Percentiles rank a stretch among this genome's conserved stretches.
Conservation (phyloP, 2,888 invertebrate genomes). For the Acanthacorydalis orientalis region DNA sequence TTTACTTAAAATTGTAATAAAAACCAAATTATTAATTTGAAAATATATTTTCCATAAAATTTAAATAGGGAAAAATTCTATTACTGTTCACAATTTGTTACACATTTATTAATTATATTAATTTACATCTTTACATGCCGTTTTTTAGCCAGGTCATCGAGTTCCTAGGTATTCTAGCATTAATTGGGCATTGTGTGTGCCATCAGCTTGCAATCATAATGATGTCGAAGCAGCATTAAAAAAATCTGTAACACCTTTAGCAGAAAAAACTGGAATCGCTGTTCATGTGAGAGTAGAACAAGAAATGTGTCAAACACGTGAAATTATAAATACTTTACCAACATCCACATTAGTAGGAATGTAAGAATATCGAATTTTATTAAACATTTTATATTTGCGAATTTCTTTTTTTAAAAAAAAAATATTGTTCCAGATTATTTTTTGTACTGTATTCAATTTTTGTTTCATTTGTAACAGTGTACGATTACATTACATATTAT, state of each 20-base stretch:
- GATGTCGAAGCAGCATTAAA: conserved; percentile 40
- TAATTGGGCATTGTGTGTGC: conserved; percentile 53
- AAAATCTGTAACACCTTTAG: conserved; percentile 29
- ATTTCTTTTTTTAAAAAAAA: neutral
- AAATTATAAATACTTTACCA: conserved; percentile 14
- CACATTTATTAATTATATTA: neutral
- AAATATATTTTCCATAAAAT: too few relatives aligned
- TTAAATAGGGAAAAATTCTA: too few relatives aligned
- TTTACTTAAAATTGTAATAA: too few relatives aligned
- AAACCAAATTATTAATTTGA: too few relatives aligned
- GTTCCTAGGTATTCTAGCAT: conserved; percentile 48
- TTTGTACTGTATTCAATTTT: neutral
- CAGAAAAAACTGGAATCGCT: conserved; percentile 34
- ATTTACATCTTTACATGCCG: neutral
- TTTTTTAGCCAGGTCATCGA: conserved; percentile 46
- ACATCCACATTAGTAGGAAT: conserved; percentile 33
- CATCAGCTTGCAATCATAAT: conserved; percentile 35
- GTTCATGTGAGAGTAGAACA: conserved; percentile 38
- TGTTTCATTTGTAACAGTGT: neutral
- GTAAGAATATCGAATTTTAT: conserved; percentile 19
- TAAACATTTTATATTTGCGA: neutral
- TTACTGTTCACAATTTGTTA: too few relatives aligned
- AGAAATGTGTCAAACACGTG: conserved; percentile 40
- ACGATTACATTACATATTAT: neutral
- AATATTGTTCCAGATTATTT: neutral